phyloP scores from a whole-genome alignment of 2,113 vertebrate species.

The Terrapene triunguis region DNA sequence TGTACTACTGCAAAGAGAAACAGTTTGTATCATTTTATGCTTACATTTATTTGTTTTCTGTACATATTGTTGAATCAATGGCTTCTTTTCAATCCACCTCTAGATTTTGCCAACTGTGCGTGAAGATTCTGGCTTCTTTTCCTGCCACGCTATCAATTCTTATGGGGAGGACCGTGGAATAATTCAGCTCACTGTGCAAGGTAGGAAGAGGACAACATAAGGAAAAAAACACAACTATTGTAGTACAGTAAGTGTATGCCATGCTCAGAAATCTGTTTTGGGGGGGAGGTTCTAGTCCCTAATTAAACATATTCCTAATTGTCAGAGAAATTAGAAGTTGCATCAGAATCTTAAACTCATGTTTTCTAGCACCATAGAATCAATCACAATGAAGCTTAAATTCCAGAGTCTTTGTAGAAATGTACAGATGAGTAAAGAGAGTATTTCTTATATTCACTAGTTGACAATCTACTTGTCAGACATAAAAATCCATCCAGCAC shows the following conservation, averaged over 20 bases:
- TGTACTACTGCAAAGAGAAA: conserved; percentile 33
- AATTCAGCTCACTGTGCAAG: conserved; percentile 99
- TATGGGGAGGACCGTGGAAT: conserved; percentile 98
- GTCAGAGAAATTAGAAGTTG: neutral
- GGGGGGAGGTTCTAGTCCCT: conserved; percentile 14
- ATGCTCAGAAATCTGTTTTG: neutral
- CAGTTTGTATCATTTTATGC: neutral
- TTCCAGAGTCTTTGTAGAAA: neutral
- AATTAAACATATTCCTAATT: neutral
- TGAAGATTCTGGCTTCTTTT: conserved; percentile 99
- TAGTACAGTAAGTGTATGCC: conserved; percentile 20
- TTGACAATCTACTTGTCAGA: neutral
- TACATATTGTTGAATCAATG: neutral
- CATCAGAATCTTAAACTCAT: neutral
- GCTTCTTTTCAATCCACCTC: conserved; percentile 60
- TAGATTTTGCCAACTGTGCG: conserved; percentile 97
- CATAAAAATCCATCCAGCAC: neutral
- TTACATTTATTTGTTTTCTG: neutral
- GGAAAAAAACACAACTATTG: conserved; percentile 23
- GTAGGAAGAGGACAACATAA: conserved; percentile 77
- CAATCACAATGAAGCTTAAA: neutral
- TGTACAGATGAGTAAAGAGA: neutral
- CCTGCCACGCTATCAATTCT: conserved; percentile 99
- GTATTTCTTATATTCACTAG: neutral
- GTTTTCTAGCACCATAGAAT: neutral